Conservation (phyloP, 2,113 vertebrate species). For the Melanocharis versteri region DNA sequence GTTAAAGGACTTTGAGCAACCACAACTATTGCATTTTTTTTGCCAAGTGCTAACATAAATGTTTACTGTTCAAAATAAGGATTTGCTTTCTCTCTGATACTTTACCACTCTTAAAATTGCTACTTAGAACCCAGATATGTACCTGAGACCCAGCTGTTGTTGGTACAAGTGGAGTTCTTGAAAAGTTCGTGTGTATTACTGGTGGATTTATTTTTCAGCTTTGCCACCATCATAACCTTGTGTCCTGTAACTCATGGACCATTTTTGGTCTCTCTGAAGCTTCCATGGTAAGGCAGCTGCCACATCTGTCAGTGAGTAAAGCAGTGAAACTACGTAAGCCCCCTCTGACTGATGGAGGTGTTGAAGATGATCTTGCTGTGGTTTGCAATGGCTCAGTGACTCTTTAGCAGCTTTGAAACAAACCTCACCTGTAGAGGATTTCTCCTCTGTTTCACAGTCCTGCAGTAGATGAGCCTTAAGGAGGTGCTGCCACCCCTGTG, state of each 20-base stretch:
- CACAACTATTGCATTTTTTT: background rate
- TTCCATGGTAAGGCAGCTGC: background rate
- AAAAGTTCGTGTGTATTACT: background rate
- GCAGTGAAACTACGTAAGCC: background rate
- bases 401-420: background rate
- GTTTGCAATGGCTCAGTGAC: background rate
- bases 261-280: background rate
- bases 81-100: background rate
- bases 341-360: background rate
- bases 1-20: background rate
- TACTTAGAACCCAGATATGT: background rate
- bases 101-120: background rate
- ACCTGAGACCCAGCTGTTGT: background rate
- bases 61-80: background rate
- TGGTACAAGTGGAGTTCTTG: background rate
- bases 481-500: background rate
- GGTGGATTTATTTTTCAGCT: background rate
- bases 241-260: background rate
- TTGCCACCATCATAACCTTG: background rate
- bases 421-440: background rate
- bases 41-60: background rate
- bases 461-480: background rate
- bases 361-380: background rate
- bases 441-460: background rate
- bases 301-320: background rate